These are phyloP conservation scores for Thinocorus orbignyianus DNA, from an alignment of 2,113 vertebrate genomes.

Conservation along the genomic window DNA sequence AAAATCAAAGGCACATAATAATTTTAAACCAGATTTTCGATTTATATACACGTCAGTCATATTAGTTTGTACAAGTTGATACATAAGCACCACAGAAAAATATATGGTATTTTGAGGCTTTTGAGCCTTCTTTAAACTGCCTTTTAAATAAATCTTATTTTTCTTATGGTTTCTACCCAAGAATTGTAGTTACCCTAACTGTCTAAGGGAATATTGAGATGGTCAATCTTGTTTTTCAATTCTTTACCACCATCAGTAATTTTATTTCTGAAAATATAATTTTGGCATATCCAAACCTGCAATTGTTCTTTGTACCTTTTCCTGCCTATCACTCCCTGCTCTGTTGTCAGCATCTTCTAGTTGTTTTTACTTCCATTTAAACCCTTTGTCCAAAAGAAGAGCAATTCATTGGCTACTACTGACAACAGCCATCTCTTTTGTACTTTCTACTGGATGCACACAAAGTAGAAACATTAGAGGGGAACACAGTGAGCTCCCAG, in stretches of 20 bases:
- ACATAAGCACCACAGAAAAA: background rate
- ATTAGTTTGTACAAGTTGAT: background rate
- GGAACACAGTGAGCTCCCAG: background rate
- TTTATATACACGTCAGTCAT: background rate
- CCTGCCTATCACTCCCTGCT: background rate
- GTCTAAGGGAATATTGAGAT: background rate
- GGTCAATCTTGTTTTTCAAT: background rate
- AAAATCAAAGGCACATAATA: background rate
- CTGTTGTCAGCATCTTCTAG: background rate
- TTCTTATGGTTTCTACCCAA: background rate
- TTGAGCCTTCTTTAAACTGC: background rate
- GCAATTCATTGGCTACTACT: background rate
- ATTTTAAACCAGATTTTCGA: accelerated
- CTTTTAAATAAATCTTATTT: background rate
- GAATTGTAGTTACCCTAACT: background rate
- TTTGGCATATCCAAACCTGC: background rate
- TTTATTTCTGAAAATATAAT: background rate
- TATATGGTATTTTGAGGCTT: background rate
- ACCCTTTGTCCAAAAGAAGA: background rate
- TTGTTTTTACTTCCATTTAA: background rate
- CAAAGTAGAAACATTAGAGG: background rate
- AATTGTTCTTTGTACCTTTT: background rate
- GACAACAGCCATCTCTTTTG: background rate
- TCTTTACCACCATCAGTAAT: background rate
- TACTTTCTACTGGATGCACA: background rate